A percentile compares a stretch with the other conserved stretches of the same genome.
Conservation (phyloP, 2,113 vertebrate species). For the Tachycineta bicolor region DNA sequence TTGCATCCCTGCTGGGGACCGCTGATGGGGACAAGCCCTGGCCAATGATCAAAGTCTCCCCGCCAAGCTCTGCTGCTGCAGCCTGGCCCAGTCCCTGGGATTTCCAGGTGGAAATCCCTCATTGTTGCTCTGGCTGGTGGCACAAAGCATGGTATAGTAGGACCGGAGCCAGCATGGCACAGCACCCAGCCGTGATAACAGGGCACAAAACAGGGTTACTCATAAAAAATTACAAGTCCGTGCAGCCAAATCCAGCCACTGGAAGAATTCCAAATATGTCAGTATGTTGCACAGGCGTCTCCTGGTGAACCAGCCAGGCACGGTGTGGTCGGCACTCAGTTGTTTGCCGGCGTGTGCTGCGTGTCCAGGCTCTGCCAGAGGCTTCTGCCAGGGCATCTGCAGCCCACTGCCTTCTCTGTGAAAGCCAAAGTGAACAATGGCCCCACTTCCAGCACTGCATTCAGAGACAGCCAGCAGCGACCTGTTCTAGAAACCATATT, state of each 20-base stretch:
- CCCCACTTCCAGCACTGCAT: background rate
- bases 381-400: background rate
- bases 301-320: background rate
- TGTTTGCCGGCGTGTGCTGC: background rate
- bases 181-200: background rate
- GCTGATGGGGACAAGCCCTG: background rate
- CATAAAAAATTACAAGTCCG: background rate
- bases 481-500: background rate
- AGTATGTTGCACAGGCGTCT: background rate
- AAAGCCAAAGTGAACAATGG: background rate
- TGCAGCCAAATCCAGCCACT: background rate
- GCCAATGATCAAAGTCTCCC: background rate
- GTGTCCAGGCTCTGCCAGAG: background rate
- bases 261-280: conserved; percentile 1
- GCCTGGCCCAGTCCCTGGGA: background rate
- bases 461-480: background rate
- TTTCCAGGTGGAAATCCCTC: background rate
- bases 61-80: background rate
- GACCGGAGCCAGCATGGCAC: background rate
- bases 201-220: background rate
- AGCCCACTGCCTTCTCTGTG: rapidly evolving
- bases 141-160: background rate
- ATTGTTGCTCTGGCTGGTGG: background rate
- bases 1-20: background rate
- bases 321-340: rapidly evolving